Conservation (phyloP, 2,797 vertebrate species). For the Tokudaia tokunoshimensis region DNA sequence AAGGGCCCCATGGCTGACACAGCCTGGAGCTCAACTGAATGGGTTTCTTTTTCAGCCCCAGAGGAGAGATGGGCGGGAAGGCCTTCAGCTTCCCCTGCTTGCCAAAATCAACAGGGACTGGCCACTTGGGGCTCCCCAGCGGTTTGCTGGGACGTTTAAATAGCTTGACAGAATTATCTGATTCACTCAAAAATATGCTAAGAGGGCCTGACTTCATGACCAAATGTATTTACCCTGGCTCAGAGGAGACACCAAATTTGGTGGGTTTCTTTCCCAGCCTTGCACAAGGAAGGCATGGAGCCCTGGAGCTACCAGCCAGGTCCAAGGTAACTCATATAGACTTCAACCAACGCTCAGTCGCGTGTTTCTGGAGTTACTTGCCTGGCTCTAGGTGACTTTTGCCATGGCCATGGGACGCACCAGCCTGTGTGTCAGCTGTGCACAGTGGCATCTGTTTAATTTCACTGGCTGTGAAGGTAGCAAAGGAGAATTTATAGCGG, state of each 20-base stretch:
- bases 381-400: constrained; percentile 54
- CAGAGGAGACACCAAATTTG: constrained; percentile 89
- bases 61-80: constrained; percentile 15
- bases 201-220: constrained; percentile 97
- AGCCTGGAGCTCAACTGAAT: constrained; percentile 93
- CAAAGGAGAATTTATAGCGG: constrained; percentile 78
- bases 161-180: constrained; percentile 99
- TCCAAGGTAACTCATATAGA: constrained; percentile 81
- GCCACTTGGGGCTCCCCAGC: constrained; percentile 94
- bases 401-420: constrained; percentile 64
- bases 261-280: constrained; percentile 68
- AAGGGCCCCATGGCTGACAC: constrained; percentile 90
- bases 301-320: constrained; percentile 73
- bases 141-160: constrained; percentile 96
- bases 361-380: constrained; percentile 80
- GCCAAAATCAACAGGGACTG: constrained; percentile 96
- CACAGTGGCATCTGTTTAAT: constrained; percentile 74
- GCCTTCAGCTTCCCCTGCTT: constrained; percentile 87
- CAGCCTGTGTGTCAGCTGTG: constrained; percentile 60
- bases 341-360: constrained; percentile 82
- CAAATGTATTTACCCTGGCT: constrained; percentile 98
- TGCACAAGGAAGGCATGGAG: constrained; percentile 54
- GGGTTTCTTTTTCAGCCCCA: constrained; percentile 84
- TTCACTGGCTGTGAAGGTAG: constrained; percentile 83
- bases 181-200: constrained; percentile 94